phyloP scores from a whole-genome alignment of 2,888 invertebrate genomes.

The Rotaria sp. region DNA sequence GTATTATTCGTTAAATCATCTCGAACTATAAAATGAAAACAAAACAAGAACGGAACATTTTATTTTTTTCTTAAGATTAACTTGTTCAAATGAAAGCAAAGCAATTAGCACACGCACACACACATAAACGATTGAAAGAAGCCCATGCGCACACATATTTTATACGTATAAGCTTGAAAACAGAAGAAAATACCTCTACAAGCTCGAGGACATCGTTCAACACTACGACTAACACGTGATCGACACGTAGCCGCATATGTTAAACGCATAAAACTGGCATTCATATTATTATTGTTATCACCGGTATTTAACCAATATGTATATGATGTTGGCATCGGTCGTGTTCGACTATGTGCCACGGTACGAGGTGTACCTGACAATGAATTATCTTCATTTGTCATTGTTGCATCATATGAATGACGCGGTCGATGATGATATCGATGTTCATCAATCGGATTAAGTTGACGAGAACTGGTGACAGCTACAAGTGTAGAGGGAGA shows the following conservation, averaged over 20 bases:
- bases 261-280: constrained; percentile 15
- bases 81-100: background rate
- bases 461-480: background rate
- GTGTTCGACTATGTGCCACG: background rate
- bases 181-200: background rate
- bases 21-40: background rate
- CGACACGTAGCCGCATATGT: constrained; percentile 19
- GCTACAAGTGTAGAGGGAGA: constrained; percentile 1
- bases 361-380: constrained; percentile 16
- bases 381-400: background rate
- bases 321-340: background rate
- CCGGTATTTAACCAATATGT: constrained; percentile 24
- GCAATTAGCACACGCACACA: background rate
- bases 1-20: background rate
- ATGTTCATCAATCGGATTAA: constrained; percentile 6
- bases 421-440: background rate
- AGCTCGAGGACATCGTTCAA: constrained; percentile 18
- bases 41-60: too few species aligned
- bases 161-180: background rate
- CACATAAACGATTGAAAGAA: background rate
- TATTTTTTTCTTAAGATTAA: background rate
- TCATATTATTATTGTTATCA: background rate
- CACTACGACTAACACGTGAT: constrained; percentile 1
- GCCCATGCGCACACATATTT: background rate
- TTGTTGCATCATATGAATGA: background rate